Evolutionary conservation across 2,113 vertebrate species (phyloP).

Genomic region (Anhinga rufa): DNA sequence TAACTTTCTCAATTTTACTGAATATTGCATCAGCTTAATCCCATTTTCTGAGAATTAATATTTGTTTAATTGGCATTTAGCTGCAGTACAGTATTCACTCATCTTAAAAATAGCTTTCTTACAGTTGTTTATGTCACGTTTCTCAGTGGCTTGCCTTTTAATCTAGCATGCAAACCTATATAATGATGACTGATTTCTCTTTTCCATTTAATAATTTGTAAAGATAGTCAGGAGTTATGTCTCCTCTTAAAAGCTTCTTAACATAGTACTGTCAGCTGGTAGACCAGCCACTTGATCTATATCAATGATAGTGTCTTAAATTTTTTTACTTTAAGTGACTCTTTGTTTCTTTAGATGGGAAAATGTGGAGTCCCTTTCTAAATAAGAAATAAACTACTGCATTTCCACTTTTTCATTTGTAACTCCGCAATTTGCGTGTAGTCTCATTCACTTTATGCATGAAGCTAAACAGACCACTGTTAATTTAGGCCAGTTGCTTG

Average conservation of each 20-base stretch:
- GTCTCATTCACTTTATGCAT: neutral
- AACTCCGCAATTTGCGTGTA: neutral
- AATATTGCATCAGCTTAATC: conserved; percentile 41
- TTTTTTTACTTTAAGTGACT: neutral
- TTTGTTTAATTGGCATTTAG: conserved; percentile 48
- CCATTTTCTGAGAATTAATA: conserved; percentile 19
- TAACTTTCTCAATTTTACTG: conserved; percentile 34
- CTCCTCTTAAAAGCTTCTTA: conserved; percentile 28
- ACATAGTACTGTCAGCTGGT: neutral
- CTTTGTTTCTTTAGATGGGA: neutral
- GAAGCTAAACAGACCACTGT: conserved; percentile 38
- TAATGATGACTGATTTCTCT: conserved; percentile 4
- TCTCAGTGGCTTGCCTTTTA: conserved; percentile 31
- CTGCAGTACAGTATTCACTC: neutral
- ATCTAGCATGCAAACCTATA: neutral
- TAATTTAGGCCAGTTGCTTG: conserved; percentile 45
- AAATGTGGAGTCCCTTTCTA: neutral
- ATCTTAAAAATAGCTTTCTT: conserved; percentile 45
- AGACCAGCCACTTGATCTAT: neutral
- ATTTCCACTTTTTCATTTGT: conserved; percentile 10
- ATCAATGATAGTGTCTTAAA: neutral
- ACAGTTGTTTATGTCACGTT: neutral
- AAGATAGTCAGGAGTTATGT: neutral
- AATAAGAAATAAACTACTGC: neutral
- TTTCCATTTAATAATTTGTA: neutral